Conservation (phyloP, 1,140 invertebrate genomes). For the Adelges cooleyi region DNA sequence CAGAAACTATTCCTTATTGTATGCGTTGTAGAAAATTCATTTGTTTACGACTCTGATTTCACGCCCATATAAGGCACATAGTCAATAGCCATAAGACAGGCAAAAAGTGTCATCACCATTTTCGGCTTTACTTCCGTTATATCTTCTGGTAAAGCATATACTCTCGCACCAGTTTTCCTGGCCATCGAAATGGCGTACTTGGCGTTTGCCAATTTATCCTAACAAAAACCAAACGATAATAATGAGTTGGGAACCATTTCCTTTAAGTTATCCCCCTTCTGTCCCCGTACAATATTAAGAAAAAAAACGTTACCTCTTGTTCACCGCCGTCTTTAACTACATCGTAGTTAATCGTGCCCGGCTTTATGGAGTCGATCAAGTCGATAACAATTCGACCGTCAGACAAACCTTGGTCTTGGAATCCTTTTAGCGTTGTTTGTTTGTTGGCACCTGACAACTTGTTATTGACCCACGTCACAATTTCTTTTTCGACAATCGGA, state of each 20-base stretch:
- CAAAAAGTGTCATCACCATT: conserved; percentile 99
- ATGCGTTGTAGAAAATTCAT: neutral
- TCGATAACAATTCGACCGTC: conserved; percentile 85
- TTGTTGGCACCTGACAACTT: conserved; percentile 73
- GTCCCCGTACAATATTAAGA: no score
- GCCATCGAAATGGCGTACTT: conserved; percentile 98
- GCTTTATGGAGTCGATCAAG: conserved; percentile 92
- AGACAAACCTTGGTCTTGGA: conserved; percentile 74
- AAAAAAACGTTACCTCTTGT: conserved; percentile 55
- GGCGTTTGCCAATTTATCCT: conserved; percentile 92
- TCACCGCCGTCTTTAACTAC: conserved; percentile 65
- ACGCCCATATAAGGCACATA: conserved; percentile 73
- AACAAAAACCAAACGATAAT: conserved; percentile 31
- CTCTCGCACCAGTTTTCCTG: conserved; percentile 88
- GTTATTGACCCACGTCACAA: conserved; percentile 93
- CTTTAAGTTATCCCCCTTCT: no score
- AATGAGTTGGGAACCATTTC: no score
- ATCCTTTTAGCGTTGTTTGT: conserved; percentile 65
- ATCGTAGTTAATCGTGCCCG: conserved; percentile 88
- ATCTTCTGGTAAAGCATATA: conserved; percentile 98
- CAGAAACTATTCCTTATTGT: no score
- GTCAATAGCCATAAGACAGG: conserved; percentile 94
- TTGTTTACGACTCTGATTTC: conserved; percentile 1
- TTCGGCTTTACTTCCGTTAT: conserved; percentile 96
- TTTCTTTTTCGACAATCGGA: conserved; percentile 88